A percentile compares a stretch with the other conserved stretches of the same genome.
Evolutionary conservation across 2,113 vertebrate genomes (phyloP).

Genomic region (Riparia riparia): DNA sequence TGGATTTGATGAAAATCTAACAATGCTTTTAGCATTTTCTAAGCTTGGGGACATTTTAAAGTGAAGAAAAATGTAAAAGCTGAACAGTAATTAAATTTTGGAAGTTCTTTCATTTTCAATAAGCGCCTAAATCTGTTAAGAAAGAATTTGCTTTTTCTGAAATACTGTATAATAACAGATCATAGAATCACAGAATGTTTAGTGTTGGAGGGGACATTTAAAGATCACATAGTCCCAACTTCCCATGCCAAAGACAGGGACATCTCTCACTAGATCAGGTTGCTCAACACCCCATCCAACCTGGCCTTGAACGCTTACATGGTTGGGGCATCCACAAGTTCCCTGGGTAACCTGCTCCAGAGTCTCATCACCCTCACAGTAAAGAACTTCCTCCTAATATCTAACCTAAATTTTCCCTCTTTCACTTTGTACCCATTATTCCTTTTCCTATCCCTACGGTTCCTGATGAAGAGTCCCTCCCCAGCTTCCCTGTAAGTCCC

Average conservation of each 20-base stretch:
- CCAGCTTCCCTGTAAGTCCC: neutral
- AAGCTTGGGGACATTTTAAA: neutral
- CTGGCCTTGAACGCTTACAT: neutral
- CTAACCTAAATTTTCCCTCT: neutral
- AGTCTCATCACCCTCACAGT: neutral
- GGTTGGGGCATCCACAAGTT: neutral
- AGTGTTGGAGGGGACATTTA: neutral
- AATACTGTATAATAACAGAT: neutral
- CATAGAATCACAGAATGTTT: neutral
- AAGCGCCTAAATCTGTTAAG: neutral
- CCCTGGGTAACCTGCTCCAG: neutral
- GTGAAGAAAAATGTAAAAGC: neutral
- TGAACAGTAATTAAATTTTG: neutral
- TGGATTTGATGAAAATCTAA: neutral
- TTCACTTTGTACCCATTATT: neutral
- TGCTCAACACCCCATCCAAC: neutral
- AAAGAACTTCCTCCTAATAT: neutral
- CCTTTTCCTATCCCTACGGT: neutral
- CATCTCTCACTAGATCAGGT: neutral
- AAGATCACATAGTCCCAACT: neutral
- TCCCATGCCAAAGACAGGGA: neutral
- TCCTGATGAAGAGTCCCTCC: neutral
- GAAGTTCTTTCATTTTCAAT: neutral
- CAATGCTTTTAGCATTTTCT: neutral
- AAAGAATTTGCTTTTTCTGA: neutral